Conservation (phyloP, 2,113 vertebrate genomes). For the Leptosomus discolor region DNA sequence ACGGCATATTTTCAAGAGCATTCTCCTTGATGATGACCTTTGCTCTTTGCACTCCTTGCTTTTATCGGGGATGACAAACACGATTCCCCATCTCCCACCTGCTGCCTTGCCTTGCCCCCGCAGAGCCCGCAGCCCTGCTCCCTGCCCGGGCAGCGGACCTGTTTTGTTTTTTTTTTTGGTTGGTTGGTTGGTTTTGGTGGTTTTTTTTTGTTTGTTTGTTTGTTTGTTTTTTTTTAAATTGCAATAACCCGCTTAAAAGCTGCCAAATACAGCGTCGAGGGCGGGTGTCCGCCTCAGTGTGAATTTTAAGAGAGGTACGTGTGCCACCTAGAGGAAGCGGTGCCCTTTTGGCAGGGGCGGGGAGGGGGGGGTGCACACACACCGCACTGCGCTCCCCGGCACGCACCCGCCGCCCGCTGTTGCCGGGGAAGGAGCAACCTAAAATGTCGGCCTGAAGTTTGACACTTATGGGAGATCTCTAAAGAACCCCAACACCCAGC, state of each 20-base stretch:
- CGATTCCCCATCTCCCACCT: too few relatives aligned
- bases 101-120: rapidly evolving
- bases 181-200: neutral
- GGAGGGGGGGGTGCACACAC: too few relatives aligned
- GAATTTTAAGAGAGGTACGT: neutral
- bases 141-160: rapidly evolving
- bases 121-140: rapidly evolving
- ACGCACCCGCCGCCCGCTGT: too few relatives aligned
- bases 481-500: rapidly evolving
- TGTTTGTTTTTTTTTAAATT: neutral
- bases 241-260: neutral
- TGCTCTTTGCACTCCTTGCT: neutral
- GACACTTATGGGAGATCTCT: too few relatives aligned
- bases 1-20: rapidly evolving
- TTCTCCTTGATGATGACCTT: neutral
- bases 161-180: neutral
- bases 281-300: rapidly evolving
- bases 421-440: rapidly evolving
- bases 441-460: too few relatives aligned
- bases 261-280: rapidly evolving
- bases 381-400: neutral
- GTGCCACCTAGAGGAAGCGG: slow-evolving; percentile 30
- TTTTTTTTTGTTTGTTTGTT: neutral
- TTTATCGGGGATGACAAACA: neutral
- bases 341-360: neutral